A percentile compares a stretch with the other conserved stretches of the same genome.
These are phyloP conservation scores for Drosophila putrida DNA, from an alignment of 2,888 invertebrate species.

Conservation along the genomic window DNA sequence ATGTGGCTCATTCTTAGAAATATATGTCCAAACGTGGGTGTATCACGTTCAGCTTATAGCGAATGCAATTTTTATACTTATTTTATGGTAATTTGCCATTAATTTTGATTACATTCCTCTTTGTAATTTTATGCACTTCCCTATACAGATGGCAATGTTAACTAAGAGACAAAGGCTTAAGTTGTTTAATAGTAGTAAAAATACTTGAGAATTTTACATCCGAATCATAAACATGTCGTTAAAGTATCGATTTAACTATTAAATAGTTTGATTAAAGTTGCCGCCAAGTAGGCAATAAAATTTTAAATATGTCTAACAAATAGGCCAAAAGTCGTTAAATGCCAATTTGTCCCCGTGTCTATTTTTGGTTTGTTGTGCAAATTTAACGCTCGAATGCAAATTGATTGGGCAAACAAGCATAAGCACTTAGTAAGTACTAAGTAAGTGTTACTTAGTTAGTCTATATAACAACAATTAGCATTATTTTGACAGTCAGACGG, in stretches of 20 bases:
- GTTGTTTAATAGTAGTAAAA: too few relatives aligned
- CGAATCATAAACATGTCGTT: neutral
- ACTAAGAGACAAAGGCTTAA: neutral
- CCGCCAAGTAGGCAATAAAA: conserved; percentile 48
- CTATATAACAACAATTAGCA: conserved; percentile 24
- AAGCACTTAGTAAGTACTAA: conserved; percentile 30
- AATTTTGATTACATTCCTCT: neutral
- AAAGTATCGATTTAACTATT: neutral
- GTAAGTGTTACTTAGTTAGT: conserved; percentile 30
- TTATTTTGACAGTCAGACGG: neutral
- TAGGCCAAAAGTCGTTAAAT: conserved; percentile 30
- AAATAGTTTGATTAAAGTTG: neutral
- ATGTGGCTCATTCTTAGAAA: neutral
- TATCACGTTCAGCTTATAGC: conserved; percentile 11
- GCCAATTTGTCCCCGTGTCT: conserved; percentile 35
- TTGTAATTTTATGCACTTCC: neutral
- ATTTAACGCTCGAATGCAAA: conserved; percentile 31
- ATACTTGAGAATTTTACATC: too few relatives aligned
- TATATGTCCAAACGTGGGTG: conserved; percentile 6
- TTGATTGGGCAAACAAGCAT: conserved; percentile 30
- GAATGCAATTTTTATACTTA: neutral
- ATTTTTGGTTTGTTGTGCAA: conserved; percentile 14
- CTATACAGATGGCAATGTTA: neutral
- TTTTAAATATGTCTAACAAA: conserved; percentile 1
- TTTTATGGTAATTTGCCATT: conserved; percentile 2